Percentiles rank a stretch among this genome's conserved stretches.
Conservation (phyloP, 2,888 invertebrate genomes). For the Idaea aversata region DNA sequence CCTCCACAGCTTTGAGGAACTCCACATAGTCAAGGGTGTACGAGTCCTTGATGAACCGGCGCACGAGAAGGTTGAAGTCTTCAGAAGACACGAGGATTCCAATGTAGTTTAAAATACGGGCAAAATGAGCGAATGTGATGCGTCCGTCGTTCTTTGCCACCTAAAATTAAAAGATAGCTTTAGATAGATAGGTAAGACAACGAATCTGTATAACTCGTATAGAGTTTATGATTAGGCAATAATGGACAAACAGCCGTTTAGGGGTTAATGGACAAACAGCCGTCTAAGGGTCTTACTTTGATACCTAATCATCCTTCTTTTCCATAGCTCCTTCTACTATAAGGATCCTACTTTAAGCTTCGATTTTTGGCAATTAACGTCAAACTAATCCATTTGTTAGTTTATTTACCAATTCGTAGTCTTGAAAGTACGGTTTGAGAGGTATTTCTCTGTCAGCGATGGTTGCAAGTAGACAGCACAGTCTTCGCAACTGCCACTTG, state of each 20-base stretch:
- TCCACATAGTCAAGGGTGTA: slow-evolving; percentile 90
- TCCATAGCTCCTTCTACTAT: neutral
- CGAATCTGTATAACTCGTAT: too few species aligned
- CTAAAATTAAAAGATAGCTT: slow-evolving; percentile 51
- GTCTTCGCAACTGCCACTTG: slow-evolving; percentile 82
- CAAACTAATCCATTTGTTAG: neutral
- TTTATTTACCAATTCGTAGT: slow-evolving; percentile 82
- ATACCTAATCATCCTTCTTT: too few species aligned
- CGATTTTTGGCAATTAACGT: neutral
- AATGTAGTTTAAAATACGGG: slow-evolving; percentile 85
- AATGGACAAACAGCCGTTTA: too few species aligned
- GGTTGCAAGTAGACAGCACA: slow-evolving; percentile 86
- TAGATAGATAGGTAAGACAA: neutral
- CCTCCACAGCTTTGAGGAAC: slow-evolving; percentile 84
- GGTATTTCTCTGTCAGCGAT: slow-evolving; percentile 85
- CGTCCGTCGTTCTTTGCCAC: slow-evolving; percentile 87
- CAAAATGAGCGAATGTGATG: slow-evolving; percentile 88
- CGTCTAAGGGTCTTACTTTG: too few species aligned
- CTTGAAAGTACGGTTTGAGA: slow-evolving; percentile 87
- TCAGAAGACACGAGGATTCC: slow-evolving; percentile 84
- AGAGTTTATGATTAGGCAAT: too few species aligned
- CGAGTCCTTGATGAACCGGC: slow-evolving; percentile 87
- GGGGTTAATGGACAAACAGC: too few species aligned
- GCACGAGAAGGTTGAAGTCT: slow-evolving; percentile 86
- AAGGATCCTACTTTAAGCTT: neutral